Evolutionary conservation across 2,113 vertebrate species (phyloP), one percentile per base, ranked within the genome.

Genomic region (Crotalus viridis): DNA sequence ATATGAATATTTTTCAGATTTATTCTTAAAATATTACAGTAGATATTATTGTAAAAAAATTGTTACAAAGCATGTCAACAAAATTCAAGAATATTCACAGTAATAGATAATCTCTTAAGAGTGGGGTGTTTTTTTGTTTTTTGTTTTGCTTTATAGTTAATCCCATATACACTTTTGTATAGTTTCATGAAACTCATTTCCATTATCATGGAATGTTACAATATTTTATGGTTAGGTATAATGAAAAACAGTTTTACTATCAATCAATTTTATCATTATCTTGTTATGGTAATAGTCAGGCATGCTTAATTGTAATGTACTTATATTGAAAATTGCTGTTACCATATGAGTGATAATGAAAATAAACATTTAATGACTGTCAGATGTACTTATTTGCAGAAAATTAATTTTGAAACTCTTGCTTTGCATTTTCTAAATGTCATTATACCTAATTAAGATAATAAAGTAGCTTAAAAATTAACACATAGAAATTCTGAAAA

Each of bases 241-340:
- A 95, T 96, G 94, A 97, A 95, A 96, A 96, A 90, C 93, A 90
- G 95, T 95, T 95, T 91, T 61, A 74, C 88, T 85, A 96, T 92
- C 74, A 96, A 94, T 96, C 93, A 95, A 94, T 93, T 21, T n/a
- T 92, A 91, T 94, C 10, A 92, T 95, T 89, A 28, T 94, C 85
- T 95, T 95, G 91, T 95, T 89, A 46, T 93, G 92, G 15, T 69
- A 88, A 52, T 85, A 97, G 94, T 94, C 24, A 95, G 96, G 95
- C 0, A 0, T 92, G 69, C 81, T 97, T 90, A 95, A 94, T 90
- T 93, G 93, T 93, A 95, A 97, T 96, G 96, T 96, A 95, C 93
- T 96, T 93, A 93, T 95, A 91, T 89, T 56, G 89, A 95, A 97
- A 97, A 96, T 8, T 85, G 91, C 87, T 95, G n/a, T 93, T 96